Conservation (phyloP, 2,113 vertebrate species). For the Egretta garzetta region DNA sequence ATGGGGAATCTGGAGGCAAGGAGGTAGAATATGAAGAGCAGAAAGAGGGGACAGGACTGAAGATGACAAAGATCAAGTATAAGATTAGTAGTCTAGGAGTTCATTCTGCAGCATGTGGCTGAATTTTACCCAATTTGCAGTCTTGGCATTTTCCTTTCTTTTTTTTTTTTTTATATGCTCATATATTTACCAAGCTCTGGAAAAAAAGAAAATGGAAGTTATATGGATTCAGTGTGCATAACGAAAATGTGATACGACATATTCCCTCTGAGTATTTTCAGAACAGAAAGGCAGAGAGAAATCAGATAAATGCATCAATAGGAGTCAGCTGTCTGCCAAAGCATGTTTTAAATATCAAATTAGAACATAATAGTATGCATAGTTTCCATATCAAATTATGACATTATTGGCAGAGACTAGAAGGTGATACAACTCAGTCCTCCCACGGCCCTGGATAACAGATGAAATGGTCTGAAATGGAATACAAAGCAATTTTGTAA, state of each 20-base stretch:
- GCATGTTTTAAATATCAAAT: slow-evolving; percentile 71
- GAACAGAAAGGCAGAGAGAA: slow-evolving; percentile 50
- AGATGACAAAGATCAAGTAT: not conserved
- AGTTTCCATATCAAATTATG: slow-evolving; percentile 68
- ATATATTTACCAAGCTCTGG: not conserved
- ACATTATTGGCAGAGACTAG: slow-evolving; percentile 61
- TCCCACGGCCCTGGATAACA: slow-evolving; percentile 17
- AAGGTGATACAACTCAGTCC: slow-evolving; percentile 35
- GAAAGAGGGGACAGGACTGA: not conserved
- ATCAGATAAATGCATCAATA: slow-evolving; percentile 68
- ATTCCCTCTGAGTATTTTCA: slow-evolving; percentile 8
- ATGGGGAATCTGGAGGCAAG: not conserved
- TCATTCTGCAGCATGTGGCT: not conserved
- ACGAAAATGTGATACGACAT: not conserved
- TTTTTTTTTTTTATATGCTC: not conserved
- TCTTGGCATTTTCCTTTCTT: not conserved
- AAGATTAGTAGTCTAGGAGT: not conserved
- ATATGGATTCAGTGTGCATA: not conserved
- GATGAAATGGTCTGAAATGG: not conserved
- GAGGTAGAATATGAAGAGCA: not conserved
- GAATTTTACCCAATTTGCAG: not conserved
- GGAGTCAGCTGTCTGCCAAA: slow-evolving; percentile 49
- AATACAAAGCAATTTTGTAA: slow-evolving; percentile 5
- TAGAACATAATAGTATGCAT: slow-evolving; percentile 59
- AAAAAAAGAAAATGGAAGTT: not conserved